phyloP scores from a whole-genome alignment of 1,140 invertebrate species.

The Cydia pomonella region DNA sequence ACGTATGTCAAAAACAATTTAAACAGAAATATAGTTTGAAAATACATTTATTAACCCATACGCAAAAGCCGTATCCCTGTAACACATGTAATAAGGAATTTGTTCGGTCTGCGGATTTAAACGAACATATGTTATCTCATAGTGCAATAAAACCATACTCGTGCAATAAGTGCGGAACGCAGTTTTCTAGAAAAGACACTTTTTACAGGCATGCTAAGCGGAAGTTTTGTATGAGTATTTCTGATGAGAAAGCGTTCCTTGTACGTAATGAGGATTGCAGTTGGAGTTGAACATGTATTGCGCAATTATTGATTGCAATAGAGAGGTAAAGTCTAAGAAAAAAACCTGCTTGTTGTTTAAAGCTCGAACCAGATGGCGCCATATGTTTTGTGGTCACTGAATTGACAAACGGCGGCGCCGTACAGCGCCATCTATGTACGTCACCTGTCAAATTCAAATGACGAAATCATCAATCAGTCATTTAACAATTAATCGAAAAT shows the following conservation, averaged over 20 bases:
- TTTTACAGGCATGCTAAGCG: neutral
- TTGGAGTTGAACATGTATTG: neutral
- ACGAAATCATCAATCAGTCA: too few species aligned
- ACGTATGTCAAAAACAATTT: neutral
- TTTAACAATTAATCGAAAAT: too few species aligned
- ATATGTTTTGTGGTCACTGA: too few species aligned
- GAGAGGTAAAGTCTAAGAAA: too few species aligned
- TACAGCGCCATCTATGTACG: too few species aligned
- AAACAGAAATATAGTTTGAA: slow-evolving; percentile 12
- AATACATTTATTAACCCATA: neutral
- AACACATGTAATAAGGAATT: neutral
- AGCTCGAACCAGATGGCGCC: too few species aligned
- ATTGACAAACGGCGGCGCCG: too few species aligned
- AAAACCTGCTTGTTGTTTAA: too few species aligned
- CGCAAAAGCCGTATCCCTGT: neutral
- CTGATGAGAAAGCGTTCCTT: neutral
- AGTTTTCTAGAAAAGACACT: neutral
- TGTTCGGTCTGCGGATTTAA: neutral
- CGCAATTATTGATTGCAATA: too few species aligned
- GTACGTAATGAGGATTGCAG: neutral
- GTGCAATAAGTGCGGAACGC: neutral
- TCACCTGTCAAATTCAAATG: too few species aligned
- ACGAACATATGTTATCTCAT: neutral
- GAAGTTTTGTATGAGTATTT: slow-evolving; percentile 5
- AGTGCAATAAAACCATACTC: neutral